Evolutionary conservation across 92 coral and sea anemone genomes (phyloP).

Genomic region (Anthopleura xanthogrammica): DNA sequence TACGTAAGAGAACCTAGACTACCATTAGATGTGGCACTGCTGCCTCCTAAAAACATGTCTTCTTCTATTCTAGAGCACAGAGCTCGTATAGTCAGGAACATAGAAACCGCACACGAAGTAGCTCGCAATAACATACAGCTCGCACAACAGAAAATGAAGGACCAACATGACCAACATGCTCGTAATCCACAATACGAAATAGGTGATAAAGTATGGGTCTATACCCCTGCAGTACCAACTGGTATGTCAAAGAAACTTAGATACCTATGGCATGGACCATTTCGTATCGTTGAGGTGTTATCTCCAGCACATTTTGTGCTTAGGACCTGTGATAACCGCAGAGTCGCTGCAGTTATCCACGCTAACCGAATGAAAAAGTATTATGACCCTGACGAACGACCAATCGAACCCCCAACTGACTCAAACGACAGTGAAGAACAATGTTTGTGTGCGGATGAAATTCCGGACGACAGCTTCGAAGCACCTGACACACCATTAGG

Average conservation of each 20-base stretch:
- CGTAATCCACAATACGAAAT: constrained; percentile 21
- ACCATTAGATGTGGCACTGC: constrained; percentile 40
- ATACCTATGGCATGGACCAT: constrained; percentile 59
- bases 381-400: constrained; percentile 19
- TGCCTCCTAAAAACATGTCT: constrained; percentile 39
- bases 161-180: constrained; percentile 41
- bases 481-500: not conserved
- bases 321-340: constrained; percentile 53
- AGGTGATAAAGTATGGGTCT: constrained; percentile 64
- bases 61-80: constrained; percentile 25
- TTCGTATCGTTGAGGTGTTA: constrained; percentile 38
- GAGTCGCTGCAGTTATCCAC: constrained; percentile 48
- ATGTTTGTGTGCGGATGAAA: constrained; percentile 37
- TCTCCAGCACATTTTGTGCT: constrained; percentile 44
- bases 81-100: constrained; percentile 35
- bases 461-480: constrained; percentile 37
- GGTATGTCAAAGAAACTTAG: constrained; percentile 48
- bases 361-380: constrained; percentile 30
- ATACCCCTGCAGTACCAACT: constrained; percentile 28
- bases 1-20: constrained; percentile 54
- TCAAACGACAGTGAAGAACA: constrained; percentile 11
- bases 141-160: constrained; percentile 48
- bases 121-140: constrained; percentile 43
- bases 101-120: constrained; percentile 34
- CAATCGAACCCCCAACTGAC: constrained; percentile 10